Conservation (phyloP, 2,113 vertebrate genomes). For the Carlito syrichta region DNA sequence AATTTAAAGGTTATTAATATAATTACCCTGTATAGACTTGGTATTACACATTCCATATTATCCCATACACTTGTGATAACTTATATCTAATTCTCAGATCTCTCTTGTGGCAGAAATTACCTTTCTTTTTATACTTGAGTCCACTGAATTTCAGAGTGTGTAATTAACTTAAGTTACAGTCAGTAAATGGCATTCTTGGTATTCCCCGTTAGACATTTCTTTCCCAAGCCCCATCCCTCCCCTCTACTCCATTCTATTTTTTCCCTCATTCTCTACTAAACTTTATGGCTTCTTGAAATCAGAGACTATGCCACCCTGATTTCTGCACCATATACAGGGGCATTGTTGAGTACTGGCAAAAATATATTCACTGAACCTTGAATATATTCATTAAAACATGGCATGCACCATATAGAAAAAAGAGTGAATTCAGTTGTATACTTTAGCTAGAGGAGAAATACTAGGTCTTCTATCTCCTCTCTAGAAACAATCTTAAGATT, state of each 20-base stretch:
- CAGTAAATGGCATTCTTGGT: background rate
- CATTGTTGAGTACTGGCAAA: background rate
- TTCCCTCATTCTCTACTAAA: background rate
- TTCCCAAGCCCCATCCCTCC: background rate
- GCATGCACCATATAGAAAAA: background rate
- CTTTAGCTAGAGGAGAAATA: background rate
- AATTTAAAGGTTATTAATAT: background rate
- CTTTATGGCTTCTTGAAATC: background rate
- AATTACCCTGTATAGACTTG: background rate
- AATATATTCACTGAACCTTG: background rate
- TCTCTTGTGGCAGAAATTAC: background rate
- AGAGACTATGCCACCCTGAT: background rate
- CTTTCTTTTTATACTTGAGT: background rate
- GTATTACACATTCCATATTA: background rate
- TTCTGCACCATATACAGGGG: background rate
- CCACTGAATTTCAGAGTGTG: background rate
- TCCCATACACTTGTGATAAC: background rate
- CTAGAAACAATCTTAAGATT: background rate
- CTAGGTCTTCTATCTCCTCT: background rate
- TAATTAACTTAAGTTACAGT: background rate
- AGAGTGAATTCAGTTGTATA: background rate
- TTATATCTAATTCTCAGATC: no score
- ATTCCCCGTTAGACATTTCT: background rate
- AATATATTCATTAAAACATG: background rate
- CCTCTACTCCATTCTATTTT: background rate